These are phyloP conservation scores for Guaruba guarouba DNA, from an alignment of 2,113 vertebrate species.

Conservation along the genomic window DNA sequence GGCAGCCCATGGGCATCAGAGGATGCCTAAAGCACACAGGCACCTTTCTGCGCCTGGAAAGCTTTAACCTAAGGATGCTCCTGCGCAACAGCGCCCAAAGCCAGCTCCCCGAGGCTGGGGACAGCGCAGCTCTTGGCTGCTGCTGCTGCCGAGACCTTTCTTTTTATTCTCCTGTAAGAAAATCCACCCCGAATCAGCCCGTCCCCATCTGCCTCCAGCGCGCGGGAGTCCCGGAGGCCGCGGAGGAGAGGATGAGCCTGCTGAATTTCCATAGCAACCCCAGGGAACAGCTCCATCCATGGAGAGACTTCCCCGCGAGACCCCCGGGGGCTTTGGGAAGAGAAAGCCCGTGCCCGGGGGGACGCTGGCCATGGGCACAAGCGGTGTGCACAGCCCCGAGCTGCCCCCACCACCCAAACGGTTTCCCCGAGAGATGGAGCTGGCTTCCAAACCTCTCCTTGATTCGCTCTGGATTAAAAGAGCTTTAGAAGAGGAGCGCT, in stretches of 20 bases:
- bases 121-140: background rate
- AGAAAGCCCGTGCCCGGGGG: background rate
- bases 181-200: background rate
- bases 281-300: background rate
- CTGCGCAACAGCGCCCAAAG: background rate
- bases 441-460: constrained; percentile 55
- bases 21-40: background rate
- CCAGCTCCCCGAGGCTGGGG: fast-evolving
- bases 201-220: background rate
- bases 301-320: background rate
- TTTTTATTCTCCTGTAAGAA: background rate
- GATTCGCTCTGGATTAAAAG: constrained; percentile 62
- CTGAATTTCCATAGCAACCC: constrained; percentile 57
- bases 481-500: constrained; percentile 47
- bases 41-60: fast-evolving
- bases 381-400: background rate
- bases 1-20: fast-evolving
- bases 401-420: background rate
- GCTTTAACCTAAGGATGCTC: background rate
- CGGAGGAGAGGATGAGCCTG: constrained; percentile 31
- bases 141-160: background rate
- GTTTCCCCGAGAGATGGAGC: constrained; percentile 66
- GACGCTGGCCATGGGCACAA: background rate
- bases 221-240: background rate
- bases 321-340: background rate